Conservation (phyloP, 35 echinoderm and acorn worm genomes). For the Patiria miniata region DNA sequence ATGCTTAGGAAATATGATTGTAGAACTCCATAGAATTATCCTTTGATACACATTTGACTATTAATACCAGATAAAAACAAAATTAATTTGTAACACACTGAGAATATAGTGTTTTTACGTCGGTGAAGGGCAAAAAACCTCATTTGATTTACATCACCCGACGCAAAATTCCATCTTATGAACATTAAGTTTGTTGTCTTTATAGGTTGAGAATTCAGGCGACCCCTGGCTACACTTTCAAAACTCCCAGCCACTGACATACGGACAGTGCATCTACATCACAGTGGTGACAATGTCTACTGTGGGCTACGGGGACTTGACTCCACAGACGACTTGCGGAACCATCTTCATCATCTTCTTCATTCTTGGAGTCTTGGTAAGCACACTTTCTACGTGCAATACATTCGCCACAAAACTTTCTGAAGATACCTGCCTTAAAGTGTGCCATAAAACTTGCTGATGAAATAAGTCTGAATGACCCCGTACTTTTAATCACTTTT, state of each 20-base stretch:
- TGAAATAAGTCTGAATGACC: not conserved
- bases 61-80: too few species aligned
- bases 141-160: too few species aligned
- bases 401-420: not conserved
- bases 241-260: constrained; percentile 35
- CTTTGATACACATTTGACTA: too few species aligned
- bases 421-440: too few species aligned
- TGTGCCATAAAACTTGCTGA: not conserved
- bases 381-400: not conserved
- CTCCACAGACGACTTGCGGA: constrained; percentile 38
- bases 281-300: constrained; percentile 54
- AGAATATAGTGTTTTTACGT: too few species aligned
- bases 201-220: constrained; percentile 54
- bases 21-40: too few species aligned
- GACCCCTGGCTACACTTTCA: constrained; percentile 34
- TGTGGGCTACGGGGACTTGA: constrained; percentile 47
- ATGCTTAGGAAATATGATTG: too few species aligned
- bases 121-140: too few species aligned
- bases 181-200: not conserved
- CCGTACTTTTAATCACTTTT: not conserved
- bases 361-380: constrained; percentile 54
- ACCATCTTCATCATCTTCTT: constrained; percentile 49
- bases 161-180: too few species aligned
- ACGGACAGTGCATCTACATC: constrained; percentile 39
- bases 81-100: too few species aligned